Base-by-base conservation (phyloP, 2,113 vertebrate species). In the Arothron firmamentum region DNA sequence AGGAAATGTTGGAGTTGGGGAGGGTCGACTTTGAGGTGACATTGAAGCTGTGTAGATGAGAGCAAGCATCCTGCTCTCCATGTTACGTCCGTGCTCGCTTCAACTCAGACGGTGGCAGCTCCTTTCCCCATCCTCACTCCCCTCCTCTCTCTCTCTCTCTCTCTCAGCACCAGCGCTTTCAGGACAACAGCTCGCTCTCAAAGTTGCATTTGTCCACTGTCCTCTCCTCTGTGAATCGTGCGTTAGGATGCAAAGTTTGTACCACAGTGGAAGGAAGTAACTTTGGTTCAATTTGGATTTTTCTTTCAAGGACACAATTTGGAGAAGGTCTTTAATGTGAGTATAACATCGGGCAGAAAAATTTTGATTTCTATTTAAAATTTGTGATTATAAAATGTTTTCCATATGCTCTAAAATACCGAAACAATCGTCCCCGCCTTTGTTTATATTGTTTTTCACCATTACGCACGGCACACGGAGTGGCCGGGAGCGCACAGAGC, bases 11-110 rank as follows among this genome's bases (percentile, higher is more conserved):
- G 88, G 84, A 84, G 83, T 85, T 87, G 89, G 90, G 87, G 88
- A 90, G 88, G 89, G 85, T 90, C 86, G 88, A 92, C 90, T 90
- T 91, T 90, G 87, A 90, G 85, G 87, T 92, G 87, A 91, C 90
- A 91, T 91, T 92, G 90, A 89, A 75, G 88, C 88, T 87, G 77
- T 90, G 90, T 87, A 85, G 90, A 90, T 88, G 88, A 90, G 89
- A 84, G 85, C 72, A 84, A 78, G 85, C 79, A 79, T 84, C 77
- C 72, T 80, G 86, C 78, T 90, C 86, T 89, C 77, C 82, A 84
- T 85, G 88, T 85, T 89, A 89, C 86, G 86, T 89, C 83, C 76
- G 83, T 75, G 85, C 81, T 84, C 87, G 82, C 83, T 82, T 64
- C 82, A 84, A 76, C 78, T 88, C 82, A 90, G 89, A 88, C 85